Base-by-base conservation (phyloP, 2,888 invertebrate species). In the Lasius fuliginosus region DNA sequence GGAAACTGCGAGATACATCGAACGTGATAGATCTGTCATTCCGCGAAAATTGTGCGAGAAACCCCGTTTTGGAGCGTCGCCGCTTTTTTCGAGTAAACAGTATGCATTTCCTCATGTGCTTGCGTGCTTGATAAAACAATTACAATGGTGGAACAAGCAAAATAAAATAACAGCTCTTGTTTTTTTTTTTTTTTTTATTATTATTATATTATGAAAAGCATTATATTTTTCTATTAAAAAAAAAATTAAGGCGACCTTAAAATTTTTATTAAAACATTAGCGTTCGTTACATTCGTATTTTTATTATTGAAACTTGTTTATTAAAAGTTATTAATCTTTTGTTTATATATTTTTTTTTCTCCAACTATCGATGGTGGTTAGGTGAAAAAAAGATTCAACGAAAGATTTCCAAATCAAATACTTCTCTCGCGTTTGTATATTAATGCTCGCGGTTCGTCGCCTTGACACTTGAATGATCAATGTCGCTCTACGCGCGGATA, bases 1-100 rank as follows among this genome's bases (percentile, higher is more conserved):
- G 42, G 58, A 79, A 79, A 46, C 23, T 69, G 42, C 15, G 79
- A 46, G 79, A 79, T 69, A 27, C 60, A 33, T 69, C 60, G 79
- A 69, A 46, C 79, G 69, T 79, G 69, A 69, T 53, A 49, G 23
- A 23, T 36, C 49, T 36, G 53, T 27, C 65, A 23, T 18, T 3
- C 12, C 60, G 60, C 46, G 69, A 58, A n/a, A 67, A 67, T 56
- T 53, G 12, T 4, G 67, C 40, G 33, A 23, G 33, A 23, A 23
- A 23, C 23, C 23, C 23, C 23, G 23, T 23, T 23, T 23, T 0
- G 23, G 23, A 23, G 23, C 23, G 23, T 23, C 23, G 23, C 23
- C 23, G 23, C 23, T 23, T 23, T 23, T 23, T 23, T 23, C 23
- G 23, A 23, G 23, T 23, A 23, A 23, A 23, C 23, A 23, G 23